Evolutionary conservation across 1,140 invertebrate genomes (phyloP), one percentile per base, ranked within the genome.

Genomic region (Pseudomyrmex gracilis): DNA sequence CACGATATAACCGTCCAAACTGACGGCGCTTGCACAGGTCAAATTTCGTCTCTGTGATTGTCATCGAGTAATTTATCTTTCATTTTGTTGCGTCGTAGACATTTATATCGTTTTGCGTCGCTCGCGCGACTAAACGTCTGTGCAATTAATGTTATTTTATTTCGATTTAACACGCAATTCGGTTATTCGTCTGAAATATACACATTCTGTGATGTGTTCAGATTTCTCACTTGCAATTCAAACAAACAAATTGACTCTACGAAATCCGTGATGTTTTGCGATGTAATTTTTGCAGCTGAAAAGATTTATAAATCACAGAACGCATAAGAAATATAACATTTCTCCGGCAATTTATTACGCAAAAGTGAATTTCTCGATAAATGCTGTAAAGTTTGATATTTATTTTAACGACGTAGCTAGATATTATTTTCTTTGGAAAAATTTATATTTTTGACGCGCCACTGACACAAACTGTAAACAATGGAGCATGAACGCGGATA

Each of bases 341-440:
- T 22, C 17, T 68, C 43, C 49, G 15, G 34, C 73, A 70, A 82
- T 82, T 74, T 74, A 63, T 73, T 73, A 63, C 78, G n/a, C 15
- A 34, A 82, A 24, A 17, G 1, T 71, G 45, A 13, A 80, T 80
- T 58, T 49, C 34, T 47, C 43, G 20, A 78, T 17, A 55, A 45
- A 68, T 22, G 17, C 45, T 78, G 45, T 13, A 24, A 70, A 61
- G 45, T 80, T 49, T 71, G 24, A 80, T 51, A 43, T 2, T 58
- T 24, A 61, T 22, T 53, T 77, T 67, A 53, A 12, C 13, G 24
- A 34, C 53, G 24, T 43, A 22, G 45, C 17, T 34, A 12, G 24
- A 55, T 80, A 34, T 70, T 80, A 57, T 67, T 47, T 68, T n/a
- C 45, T 22, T 76, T 8, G 49, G 15, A 55, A 74, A 74, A 74